Conservation (phyloP, 2,113 vertebrate genomes). For the Pogonocichla stellata region DNA sequence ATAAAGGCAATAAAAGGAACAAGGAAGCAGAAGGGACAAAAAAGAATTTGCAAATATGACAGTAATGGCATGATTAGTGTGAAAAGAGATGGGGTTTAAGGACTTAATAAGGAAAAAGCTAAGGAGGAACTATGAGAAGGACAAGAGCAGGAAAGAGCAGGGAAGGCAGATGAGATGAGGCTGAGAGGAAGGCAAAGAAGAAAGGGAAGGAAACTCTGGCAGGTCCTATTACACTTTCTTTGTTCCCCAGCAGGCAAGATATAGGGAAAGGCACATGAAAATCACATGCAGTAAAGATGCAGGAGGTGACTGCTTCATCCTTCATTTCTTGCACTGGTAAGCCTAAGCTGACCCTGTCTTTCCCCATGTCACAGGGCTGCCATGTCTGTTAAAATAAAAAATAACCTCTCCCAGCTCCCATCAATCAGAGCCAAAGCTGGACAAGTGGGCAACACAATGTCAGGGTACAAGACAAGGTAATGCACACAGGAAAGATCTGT, state of each 20-base stretch:
- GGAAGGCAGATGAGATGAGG: background rate
- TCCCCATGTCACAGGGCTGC: background rate
- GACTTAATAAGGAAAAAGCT: background rate
- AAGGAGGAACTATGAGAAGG: background rate
- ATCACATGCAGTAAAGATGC: background rate
- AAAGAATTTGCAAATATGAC: background rate
- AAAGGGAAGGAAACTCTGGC: background rate
- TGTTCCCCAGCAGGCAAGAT: background rate
- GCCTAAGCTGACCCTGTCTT: background rate
- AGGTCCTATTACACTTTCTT: background rate
- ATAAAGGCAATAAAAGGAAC: background rate
- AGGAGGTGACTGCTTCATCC: background rate
- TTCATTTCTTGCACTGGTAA: background rate
- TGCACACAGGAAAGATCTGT: slow-evolving; percentile 16
- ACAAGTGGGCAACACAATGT: background rate
- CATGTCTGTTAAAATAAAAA: background rate
- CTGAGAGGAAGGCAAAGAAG: background rate
- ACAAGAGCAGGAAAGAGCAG: background rate
- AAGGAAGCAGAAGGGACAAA: background rate
- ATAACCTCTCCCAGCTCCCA: background rate
- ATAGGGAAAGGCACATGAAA: background rate
- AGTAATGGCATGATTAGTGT: background rate
- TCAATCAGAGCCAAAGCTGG: background rate
- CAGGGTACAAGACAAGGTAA: slow-evolving; percentile 2
- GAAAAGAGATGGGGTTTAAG: background rate